Percentiles rank a stretch among this genome's conserved stretches.
These are phyloP conservation scores for Enteromius trimaculatus DNA, from an alignment of 2,797 vertebrate genomes.

Conservation along the genomic window DNA sequence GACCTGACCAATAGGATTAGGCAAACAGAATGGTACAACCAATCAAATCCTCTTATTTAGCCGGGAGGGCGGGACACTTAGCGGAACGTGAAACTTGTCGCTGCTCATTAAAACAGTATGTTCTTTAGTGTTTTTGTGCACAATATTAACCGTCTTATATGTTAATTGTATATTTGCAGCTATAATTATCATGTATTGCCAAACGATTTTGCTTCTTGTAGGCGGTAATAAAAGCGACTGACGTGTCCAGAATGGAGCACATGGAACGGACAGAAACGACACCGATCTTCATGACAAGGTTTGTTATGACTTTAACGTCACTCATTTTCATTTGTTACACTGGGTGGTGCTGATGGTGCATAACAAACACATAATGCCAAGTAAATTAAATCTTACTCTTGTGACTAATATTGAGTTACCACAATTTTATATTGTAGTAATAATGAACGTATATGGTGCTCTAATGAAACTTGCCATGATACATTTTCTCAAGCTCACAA, in stretches of 20 bases:
- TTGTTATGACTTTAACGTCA: not conserved
- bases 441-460: not conserved
- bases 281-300: conserved; percentile 5
- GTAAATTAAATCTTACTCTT: not conserved
- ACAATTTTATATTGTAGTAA: not conserved
- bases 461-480: not conserved
- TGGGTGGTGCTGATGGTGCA: not conserved
- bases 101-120: not conserved
- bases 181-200: not conserved
- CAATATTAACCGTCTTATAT: not conserved
- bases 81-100: not conserved
- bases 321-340: not conserved
- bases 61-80: not conserved
- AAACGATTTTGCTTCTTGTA: not conserved
- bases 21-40: not conserved
- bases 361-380: not conserved
- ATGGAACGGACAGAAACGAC: not conserved
- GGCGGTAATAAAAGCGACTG: not conserved
- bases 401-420: not conserved
- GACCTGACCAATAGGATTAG: not conserved
- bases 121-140: not conserved
- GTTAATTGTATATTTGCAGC: not conserved
- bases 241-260: not conserved
- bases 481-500: not conserved
- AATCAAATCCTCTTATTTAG: not conserved